phyloP scores from a whole-genome alignment of 2,888 invertebrate species.

The Catocala sponsa region DNA sequence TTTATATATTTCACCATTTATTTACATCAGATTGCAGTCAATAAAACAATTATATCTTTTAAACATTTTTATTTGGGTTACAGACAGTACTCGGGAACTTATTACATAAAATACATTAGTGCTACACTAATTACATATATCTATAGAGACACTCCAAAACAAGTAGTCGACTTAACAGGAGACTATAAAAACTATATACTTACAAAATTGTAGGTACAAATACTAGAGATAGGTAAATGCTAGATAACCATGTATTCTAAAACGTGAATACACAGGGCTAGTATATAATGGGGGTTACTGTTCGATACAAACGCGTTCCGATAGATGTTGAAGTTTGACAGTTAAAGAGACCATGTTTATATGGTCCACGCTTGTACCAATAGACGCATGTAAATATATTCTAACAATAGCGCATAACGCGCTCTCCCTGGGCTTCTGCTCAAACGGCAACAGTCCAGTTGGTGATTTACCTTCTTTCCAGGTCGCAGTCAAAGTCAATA shows the following conservation, averaged over 20 bases:
- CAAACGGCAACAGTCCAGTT: too few relatives aligned
- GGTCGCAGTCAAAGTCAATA: too few relatives aligned
- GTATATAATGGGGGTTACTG: slow-evolving; percentile 2
- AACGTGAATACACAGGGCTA: slow-evolving; percentile 7
- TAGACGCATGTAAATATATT: too few relatives aligned
- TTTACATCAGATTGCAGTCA: neutral
- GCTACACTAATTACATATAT: slow-evolving; percentile 30
- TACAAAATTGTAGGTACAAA: slow-evolving; percentile 18
- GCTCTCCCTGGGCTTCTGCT: too few relatives aligned
- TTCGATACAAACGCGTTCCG: slow-evolving; percentile 16
- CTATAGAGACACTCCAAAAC: slow-evolving; percentile 6
- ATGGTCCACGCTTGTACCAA: too few relatives aligned
- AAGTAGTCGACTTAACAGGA: slow-evolving; percentile 8
- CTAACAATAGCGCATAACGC: too few relatives aligned
- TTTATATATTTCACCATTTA: too few relatives aligned
- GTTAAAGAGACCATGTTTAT: too few relatives aligned
- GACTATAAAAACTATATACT: slow-evolving; percentile 14
- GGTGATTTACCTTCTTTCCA: too few relatives aligned
- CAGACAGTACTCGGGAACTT: slow-evolving; percentile 31
- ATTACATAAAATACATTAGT: slow-evolving; percentile 28
- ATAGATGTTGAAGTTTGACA: slow-evolving; percentile 11
- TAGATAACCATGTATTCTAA: slow-evolving; percentile 11
- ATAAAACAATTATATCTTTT: slow-evolving; percentile 16
- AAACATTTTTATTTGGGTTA: slow-evolving; percentile 39
- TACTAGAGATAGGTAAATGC: slow-evolving; percentile 20